phyloP scores from a whole-genome alignment of 2,113 vertebrate species.

The Uria lomvia region DNA sequence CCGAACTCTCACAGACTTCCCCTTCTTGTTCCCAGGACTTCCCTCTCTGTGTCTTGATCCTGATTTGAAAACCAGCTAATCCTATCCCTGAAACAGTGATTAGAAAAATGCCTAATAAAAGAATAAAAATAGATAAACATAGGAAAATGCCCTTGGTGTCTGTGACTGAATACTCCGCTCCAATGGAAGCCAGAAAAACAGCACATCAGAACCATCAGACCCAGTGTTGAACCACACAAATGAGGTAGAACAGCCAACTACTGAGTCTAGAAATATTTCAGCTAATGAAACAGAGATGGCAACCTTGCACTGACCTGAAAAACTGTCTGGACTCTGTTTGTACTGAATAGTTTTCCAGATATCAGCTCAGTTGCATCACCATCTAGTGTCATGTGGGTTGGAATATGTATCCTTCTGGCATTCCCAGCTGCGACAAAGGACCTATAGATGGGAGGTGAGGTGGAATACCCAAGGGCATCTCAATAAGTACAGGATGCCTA shows the following conservation, averaged over 20 bases:
- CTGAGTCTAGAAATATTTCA: background rate
- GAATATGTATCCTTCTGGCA: background rate
- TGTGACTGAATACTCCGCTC: background rate
- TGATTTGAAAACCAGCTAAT: background rate
- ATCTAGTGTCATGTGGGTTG: background rate
- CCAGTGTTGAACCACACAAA: background rate
- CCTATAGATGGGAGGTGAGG: background rate
- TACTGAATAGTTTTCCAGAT: background rate
- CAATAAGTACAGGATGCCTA: background rate
- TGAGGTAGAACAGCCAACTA: background rate
- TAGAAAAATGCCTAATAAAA: background rate
- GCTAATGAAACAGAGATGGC: background rate
- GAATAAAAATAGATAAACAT: background rate
- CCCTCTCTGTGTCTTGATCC: background rate
- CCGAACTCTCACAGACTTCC: background rate
- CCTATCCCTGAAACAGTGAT: background rate
- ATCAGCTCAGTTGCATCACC: background rate
- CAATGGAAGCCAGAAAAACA: background rate
- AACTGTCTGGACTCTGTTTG: background rate
- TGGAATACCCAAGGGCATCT: background rate
- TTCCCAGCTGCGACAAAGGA: background rate
- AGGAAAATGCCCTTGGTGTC: background rate
- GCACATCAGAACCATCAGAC: rapidly evolving
- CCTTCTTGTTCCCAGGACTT: background rate
- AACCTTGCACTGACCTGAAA: background rate